Evolutionary conservation across 2,888 invertebrate genomes (phyloP).

Genomic region (Brachynemurus nebulosus): DNA sequence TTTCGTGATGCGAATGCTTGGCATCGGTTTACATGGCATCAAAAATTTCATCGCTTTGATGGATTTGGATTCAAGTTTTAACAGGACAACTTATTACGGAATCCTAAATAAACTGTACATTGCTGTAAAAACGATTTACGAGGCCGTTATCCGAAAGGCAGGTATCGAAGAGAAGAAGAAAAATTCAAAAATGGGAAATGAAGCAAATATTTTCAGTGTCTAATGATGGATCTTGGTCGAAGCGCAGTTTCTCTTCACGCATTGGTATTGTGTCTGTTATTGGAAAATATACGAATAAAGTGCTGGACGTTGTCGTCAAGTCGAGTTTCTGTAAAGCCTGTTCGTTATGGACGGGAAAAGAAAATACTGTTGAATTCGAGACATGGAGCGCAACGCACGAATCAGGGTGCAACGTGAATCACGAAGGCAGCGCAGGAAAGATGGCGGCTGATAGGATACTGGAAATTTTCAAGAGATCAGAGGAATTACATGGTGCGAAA

Average conservation of each 20-base stretch:
- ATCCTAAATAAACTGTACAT: background rate
- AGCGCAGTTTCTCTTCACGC: conserved; percentile 16
- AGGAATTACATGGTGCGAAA: background rate
- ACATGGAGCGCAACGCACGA: conserved; percentile 15
- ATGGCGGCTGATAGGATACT: background rate
- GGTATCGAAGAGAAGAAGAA: no score
- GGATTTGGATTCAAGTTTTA: conserved; percentile 14
- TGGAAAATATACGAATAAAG: conserved; percentile 13
- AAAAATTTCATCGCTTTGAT: no score
- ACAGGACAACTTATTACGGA: conserved; percentile 2
- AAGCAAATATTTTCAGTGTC: no score
- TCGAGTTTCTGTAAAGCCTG: conserved; percentile 16
- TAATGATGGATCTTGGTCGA: no score
- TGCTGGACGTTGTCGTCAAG: conserved; percentile 12
- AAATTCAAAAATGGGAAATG: no score
- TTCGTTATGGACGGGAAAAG: conserved; percentile 13
- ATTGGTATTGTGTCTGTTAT: conserved; percentile 17
- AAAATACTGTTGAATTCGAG: conserved; percentile 13
- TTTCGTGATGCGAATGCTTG: no score
- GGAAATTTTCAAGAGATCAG: background rate
- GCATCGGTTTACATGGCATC: no score
- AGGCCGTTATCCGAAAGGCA: conserved; percentile 14
- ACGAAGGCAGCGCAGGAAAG: background rate
- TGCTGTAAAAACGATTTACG: background rate
- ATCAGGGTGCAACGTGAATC: conserved; percentile 13